A percentile compares a stretch with the other conserved stretches of the same genome.
Conservation (phyloP, 2,888 invertebrate genomes). For the Abrostola triplasia region DNA sequence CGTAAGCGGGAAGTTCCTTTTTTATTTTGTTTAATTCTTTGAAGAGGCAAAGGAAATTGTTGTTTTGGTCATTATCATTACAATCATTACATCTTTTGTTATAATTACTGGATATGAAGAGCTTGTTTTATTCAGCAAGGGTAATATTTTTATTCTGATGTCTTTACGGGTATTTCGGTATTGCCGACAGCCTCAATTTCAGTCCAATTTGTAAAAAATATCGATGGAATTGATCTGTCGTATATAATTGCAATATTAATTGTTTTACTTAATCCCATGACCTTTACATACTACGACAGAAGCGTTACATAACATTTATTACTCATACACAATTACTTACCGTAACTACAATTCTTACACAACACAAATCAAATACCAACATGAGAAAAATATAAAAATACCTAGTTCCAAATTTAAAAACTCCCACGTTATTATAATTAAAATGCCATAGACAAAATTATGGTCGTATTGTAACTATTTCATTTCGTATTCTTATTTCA, state of each 20-base stretch:
- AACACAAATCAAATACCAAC: constrained; percentile 7
- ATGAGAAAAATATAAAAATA: constrained; percentile 7
- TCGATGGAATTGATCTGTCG: too few relatives aligned
- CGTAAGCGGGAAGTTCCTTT: constrained; percentile 36
- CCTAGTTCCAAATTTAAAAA: constrained; percentile 7
- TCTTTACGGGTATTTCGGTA: not conserved
- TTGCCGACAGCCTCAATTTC: not conserved
- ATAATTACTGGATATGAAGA: too few relatives aligned
- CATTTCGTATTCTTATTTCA: constrained; percentile 15
- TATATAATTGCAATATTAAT: not conserved
- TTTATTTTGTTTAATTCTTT: constrained; percentile 15
- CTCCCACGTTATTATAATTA: constrained; percentile 26
- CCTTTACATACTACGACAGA: not conserved
- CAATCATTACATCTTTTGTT: not conserved
- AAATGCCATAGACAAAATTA: constrained; percentile 26
- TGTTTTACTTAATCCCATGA: not conserved
- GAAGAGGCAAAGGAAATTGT: constrained; percentile 25
- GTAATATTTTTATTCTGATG: not conserved
- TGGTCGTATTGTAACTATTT: constrained; percentile 33
- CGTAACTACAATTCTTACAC: constrained; percentile 11
- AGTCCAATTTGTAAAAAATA: too few relatives aligned
- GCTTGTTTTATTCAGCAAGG: not conserved
- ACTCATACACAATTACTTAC: not conserved
- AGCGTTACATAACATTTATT: constrained; percentile 7
- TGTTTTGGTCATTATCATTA: constrained; percentile 37